Conservation (phyloP, 1,140 invertebrate genomes). For the Pseudachorutes palmiensis region DNA sequence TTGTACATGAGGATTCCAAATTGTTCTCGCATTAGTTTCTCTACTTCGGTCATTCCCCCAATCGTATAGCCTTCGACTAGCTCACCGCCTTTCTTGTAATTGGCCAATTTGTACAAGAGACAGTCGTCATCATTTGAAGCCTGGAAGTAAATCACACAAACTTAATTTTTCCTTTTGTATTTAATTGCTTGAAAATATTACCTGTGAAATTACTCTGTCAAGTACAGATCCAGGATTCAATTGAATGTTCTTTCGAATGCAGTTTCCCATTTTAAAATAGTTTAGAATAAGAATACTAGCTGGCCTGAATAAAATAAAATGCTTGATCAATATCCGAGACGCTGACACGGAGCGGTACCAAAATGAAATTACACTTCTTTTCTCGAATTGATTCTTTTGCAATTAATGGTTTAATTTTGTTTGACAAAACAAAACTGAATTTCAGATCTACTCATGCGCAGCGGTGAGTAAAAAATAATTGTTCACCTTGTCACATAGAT, state of each 20-base stretch:
- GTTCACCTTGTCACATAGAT: too few relatives aligned
- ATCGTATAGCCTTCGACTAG: slow-evolving; percentile 62
- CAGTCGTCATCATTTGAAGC: slow-evolving; percentile 71
- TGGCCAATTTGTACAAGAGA: slow-evolving; percentile 72
- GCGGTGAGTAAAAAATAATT: too few relatives aligned
- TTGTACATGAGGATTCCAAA: slow-evolving; percentile 83
- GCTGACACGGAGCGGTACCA: too few relatives aligned
- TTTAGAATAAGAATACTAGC: slow-evolving; percentile 3
- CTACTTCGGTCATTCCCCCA: slow-evolving; percentile 56
- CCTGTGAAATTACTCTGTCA: slow-evolving; percentile 71
- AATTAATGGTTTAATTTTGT: too few relatives aligned
- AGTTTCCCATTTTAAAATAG: slow-evolving; percentile 39
- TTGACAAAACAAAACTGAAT: too few relatives aligned
- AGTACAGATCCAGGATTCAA: slow-evolving; percentile 63
- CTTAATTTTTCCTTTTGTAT: background rate
- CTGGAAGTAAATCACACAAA: slow-evolving; percentile 14
- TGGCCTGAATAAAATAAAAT: too few relatives aligned
- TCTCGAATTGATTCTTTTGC: too few relatives aligned
- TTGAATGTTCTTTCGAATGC: slow-evolving; percentile 27
- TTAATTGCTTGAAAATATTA: slow-evolving; percentile 7
- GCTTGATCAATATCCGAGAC: too few relatives aligned
- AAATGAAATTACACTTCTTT: too few relatives aligned
- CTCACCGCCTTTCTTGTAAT: slow-evolving; percentile 70
- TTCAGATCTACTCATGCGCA: too few relatives aligned
- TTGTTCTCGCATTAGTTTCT: slow-evolving; percentile 77